phyloP scores from a whole-genome alignment of 2,113 vertebrate genomes.

The Barnardius zonarius region DNA sequence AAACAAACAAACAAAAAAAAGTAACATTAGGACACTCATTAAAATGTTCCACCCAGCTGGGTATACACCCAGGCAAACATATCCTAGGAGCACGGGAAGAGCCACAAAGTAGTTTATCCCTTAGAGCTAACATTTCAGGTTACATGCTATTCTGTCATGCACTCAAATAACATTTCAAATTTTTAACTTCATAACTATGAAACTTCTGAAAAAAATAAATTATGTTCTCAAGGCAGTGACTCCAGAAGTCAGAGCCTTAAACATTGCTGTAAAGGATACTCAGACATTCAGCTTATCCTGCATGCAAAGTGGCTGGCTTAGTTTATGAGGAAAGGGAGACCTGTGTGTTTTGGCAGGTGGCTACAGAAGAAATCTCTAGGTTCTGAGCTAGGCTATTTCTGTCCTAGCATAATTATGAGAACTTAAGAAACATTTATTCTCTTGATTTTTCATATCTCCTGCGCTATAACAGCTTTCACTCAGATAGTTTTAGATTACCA shows the following conservation, averaged over 20 bases:
- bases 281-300: not conserved
- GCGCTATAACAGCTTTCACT: not conserved
- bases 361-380: not conserved
- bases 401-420: not conserved
- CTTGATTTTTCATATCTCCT: not conserved
- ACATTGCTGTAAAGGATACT: not conserved
- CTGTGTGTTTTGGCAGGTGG: not conserved
- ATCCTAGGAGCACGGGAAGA: not conserved
- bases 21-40: accelerated
- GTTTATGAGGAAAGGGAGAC: not conserved
- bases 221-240: not conserved
- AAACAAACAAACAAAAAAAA: not conserved
- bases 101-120: not conserved
- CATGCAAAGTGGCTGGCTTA: not conserved
- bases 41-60: not conserved
- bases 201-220: not conserved
- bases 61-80: accelerated
- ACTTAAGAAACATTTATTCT: not conserved
- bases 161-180: not conserved
- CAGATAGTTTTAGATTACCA: not conserved
- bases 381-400: not conserved
- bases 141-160: not conserved
- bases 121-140: not conserved
- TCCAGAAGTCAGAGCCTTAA: not conserved
- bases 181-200: not conserved